These are phyloP conservation scores for Pycnomerus fuliginosus DNA, from an alignment of 2,888 invertebrate species.

Conservation along the genomic window DNA sequence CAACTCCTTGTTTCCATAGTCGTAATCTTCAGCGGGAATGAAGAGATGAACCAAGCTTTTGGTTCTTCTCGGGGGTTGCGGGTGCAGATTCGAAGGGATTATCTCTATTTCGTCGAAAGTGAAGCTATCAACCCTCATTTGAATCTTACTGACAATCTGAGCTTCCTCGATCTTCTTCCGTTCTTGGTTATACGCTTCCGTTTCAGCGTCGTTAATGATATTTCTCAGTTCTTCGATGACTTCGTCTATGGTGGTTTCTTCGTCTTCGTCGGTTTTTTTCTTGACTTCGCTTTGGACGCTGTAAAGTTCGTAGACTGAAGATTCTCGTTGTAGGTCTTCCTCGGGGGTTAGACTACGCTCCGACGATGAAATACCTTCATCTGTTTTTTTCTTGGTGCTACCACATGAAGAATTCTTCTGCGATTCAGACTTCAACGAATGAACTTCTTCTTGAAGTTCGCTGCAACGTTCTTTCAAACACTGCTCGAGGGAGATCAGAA, in stretches of 20 bases:
- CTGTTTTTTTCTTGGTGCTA: slow-evolving; percentile 61
- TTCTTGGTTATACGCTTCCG: slow-evolving; percentile 60
- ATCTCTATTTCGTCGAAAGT: slow-evolving; percentile 65
- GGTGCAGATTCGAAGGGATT: slow-evolving; percentile 74
- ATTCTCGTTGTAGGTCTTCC: slow-evolving; percentile 62
- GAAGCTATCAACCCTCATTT: slow-evolving; percentile 53
- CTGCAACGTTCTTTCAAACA: slow-evolving; percentile 75
- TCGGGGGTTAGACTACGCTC: slow-evolving; percentile 76
- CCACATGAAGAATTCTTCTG: slow-evolving; percentile 55
- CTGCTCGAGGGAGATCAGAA: slow-evolving; percentile 70
- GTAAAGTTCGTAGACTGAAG: slow-evolving; percentile 63
- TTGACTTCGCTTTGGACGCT: slow-evolving; percentile 54
- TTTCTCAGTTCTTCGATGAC: slow-evolving; percentile 83
- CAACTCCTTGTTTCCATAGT: slow-evolving; percentile 57
- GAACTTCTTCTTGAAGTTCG: slow-evolving; percentile 72
- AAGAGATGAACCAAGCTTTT: slow-evolving; percentile 71
- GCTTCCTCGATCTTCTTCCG: slow-evolving; percentile 42
- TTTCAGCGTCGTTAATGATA: slow-evolving; percentile 82
- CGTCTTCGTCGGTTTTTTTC: slow-evolving; percentile 56
- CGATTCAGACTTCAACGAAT: slow-evolving; percentile 59
- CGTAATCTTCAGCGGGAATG: slow-evolving; percentile 60
- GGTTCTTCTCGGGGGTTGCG: slow-evolving; percentile 77
- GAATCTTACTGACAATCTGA: slow-evolving; percentile 42
- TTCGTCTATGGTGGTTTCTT: slow-evolving; percentile 82
- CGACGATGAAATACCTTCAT: slow-evolving; percentile 86